Percentiles rank a stretch among this genome's conserved stretches.
Conservation (phyloP, 2,888 invertebrate genomes). For the Spilarctia lutea region DNA sequence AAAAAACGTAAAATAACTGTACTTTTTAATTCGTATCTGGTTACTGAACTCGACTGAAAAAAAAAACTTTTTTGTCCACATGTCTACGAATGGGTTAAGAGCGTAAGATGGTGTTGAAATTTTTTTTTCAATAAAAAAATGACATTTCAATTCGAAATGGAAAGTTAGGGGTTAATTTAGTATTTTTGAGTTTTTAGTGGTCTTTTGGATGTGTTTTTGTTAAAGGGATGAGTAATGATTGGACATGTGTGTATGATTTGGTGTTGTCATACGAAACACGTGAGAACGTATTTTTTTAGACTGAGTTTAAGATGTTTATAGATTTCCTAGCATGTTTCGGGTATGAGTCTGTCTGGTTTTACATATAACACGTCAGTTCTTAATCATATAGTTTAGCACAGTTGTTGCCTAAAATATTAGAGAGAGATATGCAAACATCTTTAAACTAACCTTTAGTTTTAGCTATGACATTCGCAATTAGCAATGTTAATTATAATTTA, state of each 20-base stretch:
- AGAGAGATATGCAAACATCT: no score
- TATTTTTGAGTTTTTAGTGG: conserved; percentile 68
- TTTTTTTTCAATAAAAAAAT: conserved; percentile 64
- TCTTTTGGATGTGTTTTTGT: conserved; percentile 60
- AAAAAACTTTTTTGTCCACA: conserved; percentile 65
- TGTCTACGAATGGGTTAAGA: conserved; percentile 78
- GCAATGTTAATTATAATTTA: no score
- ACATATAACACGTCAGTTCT: not conserved
- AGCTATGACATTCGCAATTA: no score
- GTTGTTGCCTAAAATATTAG: not conserved
- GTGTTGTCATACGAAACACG: conserved; percentile 74
- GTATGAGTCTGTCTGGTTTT: conserved; percentile 26
- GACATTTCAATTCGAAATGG: conserved; percentile 83
- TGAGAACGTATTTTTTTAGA: conserved; percentile 64
- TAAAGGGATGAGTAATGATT: conserved; percentile 77
- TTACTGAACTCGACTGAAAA: conserved; percentile 78
- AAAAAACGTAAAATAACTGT: conserved; percentile 79
- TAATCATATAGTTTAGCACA: not conserved
- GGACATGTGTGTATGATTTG: conserved; percentile 77
- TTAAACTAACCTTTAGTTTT: no score
- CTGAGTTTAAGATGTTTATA: conserved; percentile 49
- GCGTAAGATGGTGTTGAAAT: conserved; percentile 60
- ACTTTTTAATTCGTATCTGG: conserved; percentile 80
- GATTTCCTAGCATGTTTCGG: conserved; percentile 48
- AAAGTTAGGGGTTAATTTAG: conserved; percentile 81